These are phyloP conservation scores for Oryzias curvinotus DNA, from an alignment of 2,113 vertebrate genomes.

Conservation along the genomic window DNA sequence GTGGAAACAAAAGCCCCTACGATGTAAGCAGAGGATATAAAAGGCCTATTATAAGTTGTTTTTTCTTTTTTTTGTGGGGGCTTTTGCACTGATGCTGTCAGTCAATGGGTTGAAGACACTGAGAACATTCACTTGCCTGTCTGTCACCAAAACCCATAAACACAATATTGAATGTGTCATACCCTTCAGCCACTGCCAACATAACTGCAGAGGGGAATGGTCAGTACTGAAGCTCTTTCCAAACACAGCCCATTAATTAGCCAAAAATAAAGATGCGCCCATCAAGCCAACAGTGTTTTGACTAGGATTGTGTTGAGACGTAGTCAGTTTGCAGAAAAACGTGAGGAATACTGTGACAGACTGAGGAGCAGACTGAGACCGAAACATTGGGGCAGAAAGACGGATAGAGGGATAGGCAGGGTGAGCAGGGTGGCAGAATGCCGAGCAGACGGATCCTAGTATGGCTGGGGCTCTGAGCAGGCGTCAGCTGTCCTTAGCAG, in stretches of 20 bases:
- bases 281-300: constrained; percentile 54
- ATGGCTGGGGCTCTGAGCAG: constrained; percentile 68
- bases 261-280: constrained; percentile 48
- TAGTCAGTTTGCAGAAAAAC: constrained; percentile 25
- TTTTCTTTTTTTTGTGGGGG: constrained; percentile 52
- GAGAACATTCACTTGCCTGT: constrained; percentile 57
- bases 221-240: constrained; percentile 47
- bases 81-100: constrained; percentile 45
- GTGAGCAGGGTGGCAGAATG: constrained; percentile 69
- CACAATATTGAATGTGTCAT: constrained; percentile 69
- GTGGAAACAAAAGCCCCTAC: constrained; percentile 38
- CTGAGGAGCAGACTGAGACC: constrained; percentile 64
- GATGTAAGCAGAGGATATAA: constrained; percentile 48
- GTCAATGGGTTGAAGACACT: constrained; percentile 56
- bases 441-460: constrained; percentile 72
- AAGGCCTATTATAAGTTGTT: constrained; percentile 49
- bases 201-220: constrained; percentile 55
- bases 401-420: constrained; percentile 60
- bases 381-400: constrained; percentile 56
- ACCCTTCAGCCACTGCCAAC: constrained; percentile 66
- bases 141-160: constrained; percentile 69
- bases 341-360: constrained; percentile 46
- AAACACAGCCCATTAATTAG: constrained; percentile 51
- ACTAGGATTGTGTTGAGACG: constrained; percentile 40
- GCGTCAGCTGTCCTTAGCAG: constrained; percentile 72